These are phyloP conservation scores for Hypocryptadius cinnamomeus DNA, from an alignment of 2,113 vertebrate species.

Conservation along the genomic window DNA sequence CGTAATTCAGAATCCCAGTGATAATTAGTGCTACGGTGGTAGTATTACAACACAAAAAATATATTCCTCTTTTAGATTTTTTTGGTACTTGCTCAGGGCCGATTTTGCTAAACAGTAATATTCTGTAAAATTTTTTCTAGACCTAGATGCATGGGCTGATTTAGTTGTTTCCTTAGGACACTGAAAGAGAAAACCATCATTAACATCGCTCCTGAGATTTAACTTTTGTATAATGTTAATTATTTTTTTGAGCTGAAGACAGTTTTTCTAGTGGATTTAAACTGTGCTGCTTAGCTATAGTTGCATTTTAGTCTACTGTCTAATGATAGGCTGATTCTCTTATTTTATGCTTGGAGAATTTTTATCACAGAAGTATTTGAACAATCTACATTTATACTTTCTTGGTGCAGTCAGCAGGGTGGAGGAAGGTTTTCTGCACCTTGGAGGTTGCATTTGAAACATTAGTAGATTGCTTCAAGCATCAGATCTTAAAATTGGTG, in stretches of 20 bases:
- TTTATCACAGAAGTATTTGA: constrained; percentile 5
- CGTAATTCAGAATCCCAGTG: not conserved
- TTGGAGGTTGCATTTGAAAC: not conserved
- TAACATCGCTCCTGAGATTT: not conserved
- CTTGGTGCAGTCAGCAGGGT: not conserved
- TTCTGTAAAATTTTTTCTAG: not conserved
- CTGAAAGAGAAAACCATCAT: not conserved
- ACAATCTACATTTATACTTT: not conserved
- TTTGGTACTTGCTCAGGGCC: not conserved
- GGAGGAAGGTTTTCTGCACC: not conserved
- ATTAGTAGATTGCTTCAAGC: not conserved
- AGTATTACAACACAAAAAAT: not conserved
- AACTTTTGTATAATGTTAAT: not conserved
- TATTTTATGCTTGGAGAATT: not conserved
- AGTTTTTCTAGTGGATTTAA: not conserved
- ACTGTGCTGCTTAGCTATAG: not conserved
- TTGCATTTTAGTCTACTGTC: not conserved
- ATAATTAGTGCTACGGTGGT: not conserved
- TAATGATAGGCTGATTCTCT: not conserved
- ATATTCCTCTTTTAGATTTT: not conserved
- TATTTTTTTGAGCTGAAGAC: not conserved
- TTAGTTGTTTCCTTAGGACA: not conserved
- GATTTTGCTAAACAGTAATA: not conserved
- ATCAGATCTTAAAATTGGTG: not conserved
- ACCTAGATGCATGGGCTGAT: not conserved